A percentile compares a stretch with the other conserved stretches of the same genome.
Evolutionary conservation across 2,888 invertebrate genomes (phyloP).

Genomic region (Apodemia duryi): DNA sequence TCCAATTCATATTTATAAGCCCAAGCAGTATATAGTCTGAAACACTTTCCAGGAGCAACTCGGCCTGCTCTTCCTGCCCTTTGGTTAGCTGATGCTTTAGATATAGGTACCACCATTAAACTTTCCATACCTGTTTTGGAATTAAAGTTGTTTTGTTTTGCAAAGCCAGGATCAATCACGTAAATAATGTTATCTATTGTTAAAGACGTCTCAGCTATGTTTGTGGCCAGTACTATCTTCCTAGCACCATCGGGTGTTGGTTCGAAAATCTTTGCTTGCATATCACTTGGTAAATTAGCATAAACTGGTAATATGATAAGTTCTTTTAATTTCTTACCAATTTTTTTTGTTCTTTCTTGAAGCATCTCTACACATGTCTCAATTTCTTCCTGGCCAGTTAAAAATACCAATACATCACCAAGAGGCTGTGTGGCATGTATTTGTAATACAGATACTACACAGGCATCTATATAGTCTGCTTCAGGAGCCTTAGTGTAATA

Average conservation of each 20-base stretch:
- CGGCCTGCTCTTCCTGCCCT: slow-evolving; percentile 97
- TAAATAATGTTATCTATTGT: slow-evolving; percentile 99
- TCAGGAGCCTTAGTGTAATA: slow-evolving; percentile 99
- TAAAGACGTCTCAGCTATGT: slow-evolving; percentile 99
- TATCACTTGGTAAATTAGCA: slow-evolving; percentile 98
- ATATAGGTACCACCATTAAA: slow-evolving; percentile 98
- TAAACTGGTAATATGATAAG: slow-evolving; percentile 96
- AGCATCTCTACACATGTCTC: slow-evolving; percentile 93
- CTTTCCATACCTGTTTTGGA: slow-evolving; percentile 99
- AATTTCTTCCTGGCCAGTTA: slow-evolving; percentile 96
- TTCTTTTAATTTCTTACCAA: slow-evolving; percentile 96
- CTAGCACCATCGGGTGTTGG: slow-evolving; percentile 97
- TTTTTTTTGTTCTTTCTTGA: slow-evolving; percentile 92
- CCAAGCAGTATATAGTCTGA: slow-evolving; percentile 98
- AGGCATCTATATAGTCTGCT: slow-evolving; percentile 98
- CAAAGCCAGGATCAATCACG: slow-evolving; percentile 99
- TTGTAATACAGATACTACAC: slow-evolving; percentile 97
- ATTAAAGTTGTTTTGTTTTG: slow-evolving; percentile 99
- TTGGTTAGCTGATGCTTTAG: slow-evolving; percentile 98
- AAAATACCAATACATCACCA: slow-evolving; percentile 97
- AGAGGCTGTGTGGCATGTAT: slow-evolving; percentile 98
- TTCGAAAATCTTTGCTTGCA: slow-evolving; percentile 99
- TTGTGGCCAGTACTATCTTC: slow-evolving; percentile 98
- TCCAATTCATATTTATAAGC: slow-evolving; percentile 99
- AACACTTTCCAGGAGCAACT: slow-evolving; percentile 98